Evolutionary conservation across 2,113 vertebrate genomes (phyloP), one percentile per base, ranked within the genome.

Genomic region (Atrichornis clamosus): DNA sequence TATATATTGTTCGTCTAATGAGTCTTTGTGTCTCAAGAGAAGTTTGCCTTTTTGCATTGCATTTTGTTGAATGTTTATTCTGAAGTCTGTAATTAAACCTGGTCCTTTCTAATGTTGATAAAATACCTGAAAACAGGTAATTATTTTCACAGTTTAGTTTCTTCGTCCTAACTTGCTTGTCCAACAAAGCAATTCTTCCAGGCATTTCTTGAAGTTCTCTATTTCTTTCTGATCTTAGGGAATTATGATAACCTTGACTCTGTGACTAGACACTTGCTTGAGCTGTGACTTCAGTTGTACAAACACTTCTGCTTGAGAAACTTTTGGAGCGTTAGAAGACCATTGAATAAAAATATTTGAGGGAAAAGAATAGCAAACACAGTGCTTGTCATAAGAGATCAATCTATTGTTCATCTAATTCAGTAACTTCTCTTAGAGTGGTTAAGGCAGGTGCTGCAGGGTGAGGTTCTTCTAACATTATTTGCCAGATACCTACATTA

Each of bases 1-100:
- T 8, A 3, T 20, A 7, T 32, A 21, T 73, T 0, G 0, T 46
- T 91, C 44, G 17, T 53, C 55, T 73, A 46, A 70, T 32, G 35
- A 87, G 21, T 32, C 8, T 47, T 52, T 60, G 72, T n/a, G 33
- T 67, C 74, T 55, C 26, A 9, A 37, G 58, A 63, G 86, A 41
- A 62, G 32, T 37, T 94, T 73, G 46, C 32, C n/a, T 83, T 90
- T 60, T 49, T 32, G 41, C 7, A 0, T 20, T 60, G 72, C 7
- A 6, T 67, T 23, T 41, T 20, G n/a, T 63, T 72, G 53, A 63
- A n/a, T 70, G 30, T 44, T 90, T 88, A 33, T 64, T 90, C 65
- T 83, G 58, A 52, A 85, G 53, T 9, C 33, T 64, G 27, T 64
- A 72, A 68, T 64, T 56, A 88, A 88, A 6, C n/a, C 49, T 56